Percentiles rank a stretch among this genome's conserved stretches.
Evolutionary conservation across 2,113 vertebrate species (phyloP).

Genomic region (Caranx melampygus): DNA sequence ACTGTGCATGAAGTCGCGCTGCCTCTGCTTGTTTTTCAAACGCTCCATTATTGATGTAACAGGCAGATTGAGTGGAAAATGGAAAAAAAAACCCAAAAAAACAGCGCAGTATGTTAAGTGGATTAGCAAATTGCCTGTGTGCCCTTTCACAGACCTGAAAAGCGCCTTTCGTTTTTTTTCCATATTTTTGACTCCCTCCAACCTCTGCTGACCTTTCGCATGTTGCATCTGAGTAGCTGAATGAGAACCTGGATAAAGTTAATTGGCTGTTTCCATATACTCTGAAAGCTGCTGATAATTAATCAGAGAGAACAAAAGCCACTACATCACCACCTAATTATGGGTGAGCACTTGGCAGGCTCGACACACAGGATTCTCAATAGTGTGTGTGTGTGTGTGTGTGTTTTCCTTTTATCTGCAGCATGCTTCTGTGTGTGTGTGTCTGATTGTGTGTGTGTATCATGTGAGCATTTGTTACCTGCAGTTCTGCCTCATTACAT

Average conservation of each 20-base stretch:
- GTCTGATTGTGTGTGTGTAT: slow-evolving; percentile 38
- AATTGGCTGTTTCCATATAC: slow-evolving; percentile 71
- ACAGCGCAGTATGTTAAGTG: slow-evolving; percentile 54
- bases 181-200: slow-evolving; percentile 49
- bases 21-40: slow-evolving; percentile 53
- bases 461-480: slow-evolving; percentile 31
- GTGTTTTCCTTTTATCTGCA: slow-evolving; percentile 37
- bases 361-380: slow-evolving; percentile 56
- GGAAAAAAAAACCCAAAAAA: slow-evolving; percentile 39
- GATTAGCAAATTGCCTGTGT: slow-evolving; percentile 68
- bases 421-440: slow-evolving; percentile 27
- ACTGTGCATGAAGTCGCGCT: neutral
- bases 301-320: slow-evolving; percentile 78
- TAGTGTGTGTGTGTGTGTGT: slow-evolving; percentile 26
- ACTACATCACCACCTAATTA: slow-evolving; percentile 76
- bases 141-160: slow-evolving; percentile 55
- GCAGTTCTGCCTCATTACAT: slow-evolving; percentile 58
- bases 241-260: slow-evolving; percentile 68
- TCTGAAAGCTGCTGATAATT: slow-evolving; percentile 71
- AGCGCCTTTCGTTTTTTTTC: slow-evolving; percentile 25
- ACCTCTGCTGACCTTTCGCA: slow-evolving; percentile 68
- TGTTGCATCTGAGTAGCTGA: slow-evolving; percentile 65
- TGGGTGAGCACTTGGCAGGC: slow-evolving; percentile 76
- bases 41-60: slow-evolving; percentile 52
- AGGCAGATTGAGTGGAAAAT: slow-evolving; percentile 64